A percentile compares a stretch with the other conserved stretches of the same genome.
Conservation (phyloP, 2,888 invertebrate species). For the Cenopis cana region DNA sequence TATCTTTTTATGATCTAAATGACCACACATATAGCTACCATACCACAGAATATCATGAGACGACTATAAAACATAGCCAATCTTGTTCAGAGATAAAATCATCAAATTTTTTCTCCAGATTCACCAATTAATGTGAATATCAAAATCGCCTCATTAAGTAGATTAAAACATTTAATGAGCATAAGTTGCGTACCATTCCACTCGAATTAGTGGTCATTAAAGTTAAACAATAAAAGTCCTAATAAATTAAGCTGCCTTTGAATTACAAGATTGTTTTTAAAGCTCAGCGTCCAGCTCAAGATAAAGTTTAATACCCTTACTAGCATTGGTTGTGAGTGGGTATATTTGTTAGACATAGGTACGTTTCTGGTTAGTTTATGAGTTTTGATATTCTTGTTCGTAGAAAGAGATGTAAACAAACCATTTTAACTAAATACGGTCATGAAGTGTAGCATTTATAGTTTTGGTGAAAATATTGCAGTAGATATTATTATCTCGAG, state of each 20-base stretch:
- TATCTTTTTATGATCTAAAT: background rate
- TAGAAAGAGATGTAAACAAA: no score
- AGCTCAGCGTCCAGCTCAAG: constrained; percentile 12
- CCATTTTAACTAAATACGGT: no score
- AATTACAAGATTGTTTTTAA: constrained; percentile 68
- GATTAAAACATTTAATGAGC: constrained; percentile 44
- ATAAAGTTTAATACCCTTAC: background rate
- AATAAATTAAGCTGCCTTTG: constrained; percentile 73
- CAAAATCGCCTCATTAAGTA: constrained; percentile 31
- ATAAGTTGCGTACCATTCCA: constrained; percentile 40
- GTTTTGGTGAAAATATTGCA: no score
- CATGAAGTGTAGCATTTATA: no score
- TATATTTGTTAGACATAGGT: background rate
- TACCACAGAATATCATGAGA: constrained; percentile 3
- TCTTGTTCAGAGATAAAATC: constrained; percentile 33
- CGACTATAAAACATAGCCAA: constrained; percentile 5
- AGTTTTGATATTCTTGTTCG: no score
- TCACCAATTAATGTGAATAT: constrained; percentile 30
- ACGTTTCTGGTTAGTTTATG: background rate
- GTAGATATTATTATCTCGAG: no score
- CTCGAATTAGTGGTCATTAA: constrained; percentile 67
- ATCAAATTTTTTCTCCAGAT: constrained; percentile 28
- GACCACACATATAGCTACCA: background rate
- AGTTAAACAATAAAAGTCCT: constrained; percentile 74
- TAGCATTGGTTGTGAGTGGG: background rate